Evolutionary conservation across 2,797 vertebrate species (phyloP).

Genomic region (Molossus molossus): DNA sequence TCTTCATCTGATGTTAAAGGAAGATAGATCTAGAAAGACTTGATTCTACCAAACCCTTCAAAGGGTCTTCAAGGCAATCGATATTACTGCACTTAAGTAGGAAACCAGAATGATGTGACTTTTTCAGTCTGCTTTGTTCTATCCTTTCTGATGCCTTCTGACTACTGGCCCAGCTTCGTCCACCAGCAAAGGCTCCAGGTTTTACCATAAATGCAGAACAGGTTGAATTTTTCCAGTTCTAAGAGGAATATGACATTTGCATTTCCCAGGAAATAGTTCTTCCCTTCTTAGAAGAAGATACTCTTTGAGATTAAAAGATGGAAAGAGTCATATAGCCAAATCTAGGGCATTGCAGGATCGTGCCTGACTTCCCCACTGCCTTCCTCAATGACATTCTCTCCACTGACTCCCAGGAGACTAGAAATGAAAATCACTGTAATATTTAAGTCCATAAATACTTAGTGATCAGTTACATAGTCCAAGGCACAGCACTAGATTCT

Average conservation of each 20-base stretch:
- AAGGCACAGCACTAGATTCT: neutral
- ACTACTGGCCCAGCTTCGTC: neutral
- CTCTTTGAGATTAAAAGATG: constrained; percentile 13
- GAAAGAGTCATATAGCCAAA: neutral
- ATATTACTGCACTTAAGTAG: neutral
- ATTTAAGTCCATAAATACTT: constrained; percentile 38
- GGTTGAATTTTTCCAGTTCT: constrained; percentile 30
- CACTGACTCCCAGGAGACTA: neutral
- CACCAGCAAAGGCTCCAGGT: neutral
- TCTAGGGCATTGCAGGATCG: neutral
- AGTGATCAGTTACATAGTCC: neutral
- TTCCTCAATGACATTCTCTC: neutral
- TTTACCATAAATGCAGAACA: neutral
- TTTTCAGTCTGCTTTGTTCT: neutral
- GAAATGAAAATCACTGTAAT: constrained; percentile 5
- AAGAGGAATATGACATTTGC: neutral
- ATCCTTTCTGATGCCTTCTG: neutral
- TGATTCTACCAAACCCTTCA: neutral
- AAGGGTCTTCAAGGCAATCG: constrained; percentile 5
- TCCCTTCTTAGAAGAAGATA: constrained; percentile 15
- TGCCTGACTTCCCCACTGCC: rapidly evolving
- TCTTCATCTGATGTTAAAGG: neutral
- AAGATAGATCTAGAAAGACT: neutral
- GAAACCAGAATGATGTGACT: neutral
- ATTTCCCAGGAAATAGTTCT: neutral